These are phyloP conservation scores for Euthynnus affinis DNA, from an alignment of 2,797 vertebrate genomes.

Conservation along the genomic window DNA sequence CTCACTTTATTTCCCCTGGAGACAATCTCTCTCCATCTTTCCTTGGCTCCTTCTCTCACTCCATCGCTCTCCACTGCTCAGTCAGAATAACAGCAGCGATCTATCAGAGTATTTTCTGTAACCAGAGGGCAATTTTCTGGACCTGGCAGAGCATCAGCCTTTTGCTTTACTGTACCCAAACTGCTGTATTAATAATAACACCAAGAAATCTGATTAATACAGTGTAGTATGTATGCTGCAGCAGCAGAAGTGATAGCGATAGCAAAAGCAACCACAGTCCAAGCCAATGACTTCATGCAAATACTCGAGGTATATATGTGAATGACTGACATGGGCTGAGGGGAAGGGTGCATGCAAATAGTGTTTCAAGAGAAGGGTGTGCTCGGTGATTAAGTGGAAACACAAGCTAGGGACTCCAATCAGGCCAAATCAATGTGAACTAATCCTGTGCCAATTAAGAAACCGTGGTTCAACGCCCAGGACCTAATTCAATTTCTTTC, in stretches of 20 bases:
- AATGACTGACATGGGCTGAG: constrained; percentile 52
- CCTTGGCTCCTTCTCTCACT: constrained; percentile 47
- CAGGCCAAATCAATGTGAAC: constrained; percentile 78
- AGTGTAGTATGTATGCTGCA: background rate
- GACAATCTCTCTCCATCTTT: constrained; percentile 63
- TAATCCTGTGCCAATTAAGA: constrained; percentile 81
- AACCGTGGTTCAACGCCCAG: constrained; percentile 65
- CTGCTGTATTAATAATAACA: constrained; percentile 50
- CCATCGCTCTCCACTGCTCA: constrained; percentile 46
- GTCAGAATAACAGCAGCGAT: constrained; percentile 68
- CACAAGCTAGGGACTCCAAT: constrained; percentile 69
- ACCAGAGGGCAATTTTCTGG: constrained; percentile 67
- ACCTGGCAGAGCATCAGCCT: constrained; percentile 48
- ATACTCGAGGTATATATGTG: constrained; percentile 47
- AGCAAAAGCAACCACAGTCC: constrained; percentile 11
- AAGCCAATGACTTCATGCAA: constrained; percentile 57
- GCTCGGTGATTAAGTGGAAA: constrained; percentile 75
- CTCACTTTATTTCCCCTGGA: constrained; percentile 66
- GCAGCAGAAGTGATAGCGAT: constrained; percentile 15
- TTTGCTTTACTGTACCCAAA: constrained; percentile 51
- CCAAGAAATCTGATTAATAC: constrained; percentile 58
- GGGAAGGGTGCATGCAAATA: constrained; percentile 58
- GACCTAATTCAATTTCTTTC: constrained; percentile 74
- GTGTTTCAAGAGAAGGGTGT: constrained; percentile 42
- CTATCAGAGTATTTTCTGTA: constrained; percentile 69